phyloP scores from a whole-genome alignment of 2,113 vertebrate genomes.

The Noctilio leporinus region DNA sequence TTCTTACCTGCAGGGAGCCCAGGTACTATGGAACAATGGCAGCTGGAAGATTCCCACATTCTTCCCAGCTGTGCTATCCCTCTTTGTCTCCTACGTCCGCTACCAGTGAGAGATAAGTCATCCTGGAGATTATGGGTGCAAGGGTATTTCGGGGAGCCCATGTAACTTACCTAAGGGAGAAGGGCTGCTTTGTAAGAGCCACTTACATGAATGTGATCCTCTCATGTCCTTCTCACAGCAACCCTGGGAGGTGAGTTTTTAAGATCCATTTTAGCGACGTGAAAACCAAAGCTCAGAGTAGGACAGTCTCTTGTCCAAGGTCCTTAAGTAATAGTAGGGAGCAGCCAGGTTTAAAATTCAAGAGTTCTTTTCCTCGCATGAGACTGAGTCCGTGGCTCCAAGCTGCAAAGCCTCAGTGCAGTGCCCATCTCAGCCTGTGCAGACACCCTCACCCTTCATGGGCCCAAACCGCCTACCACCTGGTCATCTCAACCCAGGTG shows the following conservation, averaged over 20 bases:
- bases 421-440: neutral
- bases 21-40: neutral
- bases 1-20: neutral
- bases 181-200: neutral
- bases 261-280: neutral
- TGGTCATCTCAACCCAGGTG: neutral
- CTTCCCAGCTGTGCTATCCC: neutral
- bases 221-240: neutral
- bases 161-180: neutral
- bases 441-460: neutral
- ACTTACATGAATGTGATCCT: neutral
- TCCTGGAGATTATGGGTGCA: neutral
- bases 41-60: neutral
- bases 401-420: neutral
- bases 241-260: neutral
- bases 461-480: neutral
- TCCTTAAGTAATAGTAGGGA: neutral
- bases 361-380: neutral
- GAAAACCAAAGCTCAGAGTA: neutral
- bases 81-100: neutral
- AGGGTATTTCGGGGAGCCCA: neutral
- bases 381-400: neutral
- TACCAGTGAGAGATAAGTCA: neutral
- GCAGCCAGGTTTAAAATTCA: neutral
- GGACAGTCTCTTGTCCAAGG: neutral